Evolutionary conservation across 1,140 invertebrate genomes (phyloP).

Genomic region (Temnothorax longispinosus): DNA sequence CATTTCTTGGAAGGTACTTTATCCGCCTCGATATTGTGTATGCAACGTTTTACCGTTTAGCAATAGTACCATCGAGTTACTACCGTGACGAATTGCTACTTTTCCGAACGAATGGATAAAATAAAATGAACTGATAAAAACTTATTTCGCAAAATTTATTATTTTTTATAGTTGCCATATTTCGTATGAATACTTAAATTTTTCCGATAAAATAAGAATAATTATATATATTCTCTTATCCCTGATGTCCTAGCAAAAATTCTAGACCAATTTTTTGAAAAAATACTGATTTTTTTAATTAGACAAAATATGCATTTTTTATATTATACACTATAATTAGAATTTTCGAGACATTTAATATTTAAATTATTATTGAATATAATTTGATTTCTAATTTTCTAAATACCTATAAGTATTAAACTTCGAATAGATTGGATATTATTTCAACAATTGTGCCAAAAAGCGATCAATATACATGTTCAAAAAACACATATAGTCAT

Average conservation of each 20-base stretch:
- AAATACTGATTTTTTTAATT: neutral
- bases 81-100: neutral
- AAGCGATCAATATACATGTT: neutral
- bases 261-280: neutral
- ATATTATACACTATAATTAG: neutral
- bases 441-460: neutral
- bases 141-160: neutral
- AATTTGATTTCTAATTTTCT: neutral
- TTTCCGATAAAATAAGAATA: neutral
- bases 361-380: neutral
- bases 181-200: neutral
- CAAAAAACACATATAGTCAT: neutral
- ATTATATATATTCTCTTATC: neutral
- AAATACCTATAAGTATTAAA: neutral
- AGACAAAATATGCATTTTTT: neutral
- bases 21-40: slow-evolving; percentile 12
- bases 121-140: neutral
- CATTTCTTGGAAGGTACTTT: slow-evolving; percentile 10
- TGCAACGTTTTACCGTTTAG: neutral
- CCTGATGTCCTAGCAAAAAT: neutral
- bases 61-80: neutral
- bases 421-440: neutral
- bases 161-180: neutral
- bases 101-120: neutral
- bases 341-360: neutral